Base-by-base conservation (phyloP, 2,888 invertebrate genomes). In the Pseudoips prasinana region DNA sequence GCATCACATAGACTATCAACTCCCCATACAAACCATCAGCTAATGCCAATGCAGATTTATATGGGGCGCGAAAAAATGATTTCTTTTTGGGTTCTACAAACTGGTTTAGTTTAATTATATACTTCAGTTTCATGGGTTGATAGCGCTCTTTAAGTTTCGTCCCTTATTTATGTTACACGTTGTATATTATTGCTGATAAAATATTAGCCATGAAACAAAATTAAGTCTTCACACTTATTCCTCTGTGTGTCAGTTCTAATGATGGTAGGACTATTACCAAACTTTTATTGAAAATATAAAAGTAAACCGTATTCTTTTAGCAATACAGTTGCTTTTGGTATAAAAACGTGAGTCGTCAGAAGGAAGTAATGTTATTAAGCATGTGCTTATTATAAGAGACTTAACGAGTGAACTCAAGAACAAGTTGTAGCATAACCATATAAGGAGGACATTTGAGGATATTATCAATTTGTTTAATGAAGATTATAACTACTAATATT, bases 341-440 rank as follows among this genome's bases (percentile, higher is more conserved):
- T 45, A 43, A 30, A 27, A 10, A 24, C 35, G 28, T 23, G 44
- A 14, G 5, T 55, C 44, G 46, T 50, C 47, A 65, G 64, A 64
- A 77, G 79, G 80, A 81, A 81, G 76, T 72, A 71, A 73, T 70
- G 65, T 61, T 69, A 65, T 74, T 64, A 61, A 64, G 61, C 68
- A 69, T 67, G 65, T 71, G 67, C 71, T 72, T 76, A 76, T 77
- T 78, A 78, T 67, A 68, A 64, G 65, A 65, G 63, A 71, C 69
- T 73, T 73, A 75, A 69, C 70, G 58, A 71, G 58, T 61, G 54
- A 50, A 53, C 60, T 59, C 56, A 57, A 56, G 56, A 59, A 43
- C 57, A 20, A 34, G 43, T 59, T 41, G 50, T 70, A 68, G 65
- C 54, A 50, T 70, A 59, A 53, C 71, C 61, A 71, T 57, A 34